Base-by-base conservation (phyloP, 2,797 vertebrate species). In the Mycteria americana region DNA sequence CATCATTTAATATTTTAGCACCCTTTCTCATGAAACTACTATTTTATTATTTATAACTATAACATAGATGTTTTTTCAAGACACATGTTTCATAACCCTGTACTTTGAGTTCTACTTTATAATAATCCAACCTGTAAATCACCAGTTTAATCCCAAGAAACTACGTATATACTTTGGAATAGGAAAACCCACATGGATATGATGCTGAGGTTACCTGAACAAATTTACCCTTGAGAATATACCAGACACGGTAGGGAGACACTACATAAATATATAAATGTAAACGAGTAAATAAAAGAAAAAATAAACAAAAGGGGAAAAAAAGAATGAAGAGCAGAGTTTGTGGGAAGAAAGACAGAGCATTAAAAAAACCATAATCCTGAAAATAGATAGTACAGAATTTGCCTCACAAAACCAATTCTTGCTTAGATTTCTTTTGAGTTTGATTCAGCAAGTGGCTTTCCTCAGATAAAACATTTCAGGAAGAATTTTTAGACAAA, bases 1-100 rank as follows among this genome's bases (percentile, higher is more conserved):
- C 5, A 37, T 93, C 83, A 93, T 93, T 97, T 94, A 96, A 94
- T 93, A 95, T 96, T 97, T 97, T 87, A 96, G 70, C 90, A 90
- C 48, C 35, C 59, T 91, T 82, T 91, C 70, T 82, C 77, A 85
- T 89, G 68, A 89, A 96, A 82, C 53, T 60, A 50, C 57, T 59
- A 45, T 74, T 96, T 94, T 75, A 95, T 89, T 95, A 96, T 95
- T 96, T 90, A 91, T 94, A 92, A 81, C 62, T 64, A 67, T 77
- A 60, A 68, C 62, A 89, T 53, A 70, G 80, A 93, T 80, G 39
- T 74, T 75, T 96, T 93, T 97, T 74, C 94, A 89, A 95, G 80
- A 62, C 18, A 60, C 60, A 27, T 72, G 45, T 73, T 86, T 96
- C 88, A 48, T 78, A 96, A 85, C 46, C 35, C 57, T 89, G 74